phyloP scores from a whole-genome alignment of 2,113 vertebrate genomes.

The Benitochromis conjunctus region DNA sequence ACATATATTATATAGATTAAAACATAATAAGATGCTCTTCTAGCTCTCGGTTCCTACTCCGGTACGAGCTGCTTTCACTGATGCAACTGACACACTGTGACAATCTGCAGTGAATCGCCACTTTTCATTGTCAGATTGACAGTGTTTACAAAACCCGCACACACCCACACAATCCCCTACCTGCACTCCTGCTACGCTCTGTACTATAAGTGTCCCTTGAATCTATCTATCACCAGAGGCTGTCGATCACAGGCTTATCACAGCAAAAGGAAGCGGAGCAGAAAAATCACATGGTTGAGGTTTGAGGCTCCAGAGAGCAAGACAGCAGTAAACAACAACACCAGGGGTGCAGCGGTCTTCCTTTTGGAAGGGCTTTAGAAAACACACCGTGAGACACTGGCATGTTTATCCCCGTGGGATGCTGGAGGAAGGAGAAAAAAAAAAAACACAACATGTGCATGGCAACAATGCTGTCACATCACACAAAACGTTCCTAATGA shows the following conservation, averaged over 20 bases:
- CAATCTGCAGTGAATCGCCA: constrained; percentile 1
- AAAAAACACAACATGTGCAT: not conserved
- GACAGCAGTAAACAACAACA: constrained; percentile 18
- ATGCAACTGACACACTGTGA: not conserved
- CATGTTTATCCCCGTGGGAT: not conserved
- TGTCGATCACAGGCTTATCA: constrained; percentile 31
- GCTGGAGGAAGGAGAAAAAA: not conserved
- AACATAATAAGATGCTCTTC: not conserved
- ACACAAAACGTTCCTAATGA: not conserved
- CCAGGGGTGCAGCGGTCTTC: not conserved
- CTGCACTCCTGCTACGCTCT: not conserved
- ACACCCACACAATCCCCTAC: not conserved
- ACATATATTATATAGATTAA: not conserved
- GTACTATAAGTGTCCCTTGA: not conserved
- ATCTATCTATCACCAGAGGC: constrained; percentile 19
- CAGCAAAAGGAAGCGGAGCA: constrained; percentile 4
- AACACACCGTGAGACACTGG: not conserved
- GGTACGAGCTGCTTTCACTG: not conserved
- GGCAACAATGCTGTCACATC: not conserved
- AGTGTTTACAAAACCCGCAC: not conserved
- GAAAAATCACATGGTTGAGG: constrained; percentile 17
- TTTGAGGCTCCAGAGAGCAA: constrained; percentile 22
- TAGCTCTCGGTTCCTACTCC: not conserved
- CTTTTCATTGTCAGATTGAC: not conserved
- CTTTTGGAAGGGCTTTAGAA: not conserved